Evolutionary conservation across 2,888 invertebrate genomes (phyloP).

Genomic region (Polyommatus icarus): DNA sequence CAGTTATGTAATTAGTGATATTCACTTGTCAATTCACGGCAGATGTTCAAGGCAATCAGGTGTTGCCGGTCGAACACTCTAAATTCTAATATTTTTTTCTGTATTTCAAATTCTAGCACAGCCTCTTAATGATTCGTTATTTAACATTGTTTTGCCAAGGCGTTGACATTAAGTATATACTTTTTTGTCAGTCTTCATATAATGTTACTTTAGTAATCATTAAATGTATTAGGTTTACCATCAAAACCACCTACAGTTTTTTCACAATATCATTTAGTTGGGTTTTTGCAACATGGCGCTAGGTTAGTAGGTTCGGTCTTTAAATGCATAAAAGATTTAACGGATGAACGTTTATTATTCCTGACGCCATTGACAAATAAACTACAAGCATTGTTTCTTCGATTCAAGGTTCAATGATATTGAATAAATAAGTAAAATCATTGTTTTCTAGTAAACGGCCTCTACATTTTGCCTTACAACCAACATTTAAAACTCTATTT

Average conservation of each 20-base stretch:
- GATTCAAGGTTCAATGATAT: conserved; percentile 1
- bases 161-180: no score
- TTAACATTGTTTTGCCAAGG: no score
- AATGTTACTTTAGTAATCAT: no score
- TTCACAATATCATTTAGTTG: neutral
- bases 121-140: no score
- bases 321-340: conserved; percentile 10
- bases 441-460: neutral
- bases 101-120: no score
- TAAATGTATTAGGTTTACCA: neutral
- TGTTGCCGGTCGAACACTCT: no score
- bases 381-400: conserved; percentile 18
- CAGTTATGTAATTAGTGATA: neutral
- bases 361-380: conserved; percentile 13
- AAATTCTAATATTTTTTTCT: no score
- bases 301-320: neutral
- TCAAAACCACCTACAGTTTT: neutral
- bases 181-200: no score
- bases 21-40: neutral
- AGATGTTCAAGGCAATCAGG: neutral
- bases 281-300: neutral
- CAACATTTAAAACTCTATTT: neutral
- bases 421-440: conserved; percentile 12
- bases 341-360: conserved; percentile 17
- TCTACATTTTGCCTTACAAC: neutral